These are phyloP conservation scores for Iselma pallidipennis DNA, from an alignment of 2,888 invertebrate species.

Conservation along the genomic window DNA sequence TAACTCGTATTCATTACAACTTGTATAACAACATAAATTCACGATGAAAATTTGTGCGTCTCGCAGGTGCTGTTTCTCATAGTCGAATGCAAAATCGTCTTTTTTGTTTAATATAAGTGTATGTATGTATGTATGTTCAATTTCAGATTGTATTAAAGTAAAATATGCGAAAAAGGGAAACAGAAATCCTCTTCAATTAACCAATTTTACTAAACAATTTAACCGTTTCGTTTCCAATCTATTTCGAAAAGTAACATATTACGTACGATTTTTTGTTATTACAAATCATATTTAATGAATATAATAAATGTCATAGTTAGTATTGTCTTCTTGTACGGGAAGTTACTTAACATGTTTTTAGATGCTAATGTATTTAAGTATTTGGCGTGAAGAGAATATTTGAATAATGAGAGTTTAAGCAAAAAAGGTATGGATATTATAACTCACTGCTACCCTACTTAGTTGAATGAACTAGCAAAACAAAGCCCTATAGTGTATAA, in stretches of 20 bases:
- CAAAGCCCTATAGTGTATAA: constrained; percentile 14
- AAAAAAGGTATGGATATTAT: constrained; percentile 23
- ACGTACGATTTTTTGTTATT: constrained; percentile 16
- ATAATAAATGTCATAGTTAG: constrained; percentile 26
- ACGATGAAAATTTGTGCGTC: constrained; percentile 43
- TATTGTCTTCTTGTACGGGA: constrained; percentile 24
- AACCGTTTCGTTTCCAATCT: neutral
- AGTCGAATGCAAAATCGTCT: constrained; percentile 34
- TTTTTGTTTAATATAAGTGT: neutral
- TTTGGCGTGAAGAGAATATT: constrained; percentile 27
- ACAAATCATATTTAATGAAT: constrained; percentile 25
- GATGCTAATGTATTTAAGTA: constrained; percentile 26
- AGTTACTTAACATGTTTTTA: constrained; percentile 29
- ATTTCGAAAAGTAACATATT: neutral
- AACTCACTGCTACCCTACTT: constrained; percentile 25
- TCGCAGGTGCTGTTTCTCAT: constrained; percentile 45
- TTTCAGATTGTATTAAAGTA: constrained; percentile 36
- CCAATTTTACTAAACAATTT: neutral
- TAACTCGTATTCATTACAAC: constrained; percentile 29
- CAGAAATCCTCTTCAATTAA: constrained; percentile 12
- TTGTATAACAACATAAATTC: constrained; percentile 41
- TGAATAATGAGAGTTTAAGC: constrained; percentile 25
- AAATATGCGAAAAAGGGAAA: constrained; percentile 19
- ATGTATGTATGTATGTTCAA: constrained; percentile 10
- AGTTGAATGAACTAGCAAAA: constrained; percentile 20